phyloP scores from a whole-genome alignment of 2,888 invertebrate genomes.

The Nineta flava region DNA sequence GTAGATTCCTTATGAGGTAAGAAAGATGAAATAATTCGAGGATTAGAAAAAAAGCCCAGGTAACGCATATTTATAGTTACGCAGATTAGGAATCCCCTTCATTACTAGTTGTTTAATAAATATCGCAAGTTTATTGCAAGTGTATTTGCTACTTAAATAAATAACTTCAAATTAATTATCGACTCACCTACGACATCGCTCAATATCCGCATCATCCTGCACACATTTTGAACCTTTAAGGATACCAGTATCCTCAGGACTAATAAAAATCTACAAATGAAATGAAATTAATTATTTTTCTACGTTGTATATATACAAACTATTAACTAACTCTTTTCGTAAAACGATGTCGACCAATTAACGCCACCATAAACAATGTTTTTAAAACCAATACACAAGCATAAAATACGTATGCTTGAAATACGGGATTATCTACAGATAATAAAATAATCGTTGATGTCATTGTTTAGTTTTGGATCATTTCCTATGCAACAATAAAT shows the following conservation, averaged over 20 bases:
- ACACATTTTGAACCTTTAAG: constrained; percentile 20
- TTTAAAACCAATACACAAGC: constrained; percentile 23
- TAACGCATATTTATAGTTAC: no score
- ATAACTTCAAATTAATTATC: background rate
- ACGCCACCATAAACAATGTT: constrained; percentile 25
- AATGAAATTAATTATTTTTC: constrained; percentile 2
- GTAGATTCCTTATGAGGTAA: no score
- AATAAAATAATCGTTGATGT: background rate
- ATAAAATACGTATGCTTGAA: constrained; percentile 17
- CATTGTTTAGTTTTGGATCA: no score
- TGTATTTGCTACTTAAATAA: no score
- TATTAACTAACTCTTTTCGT: constrained; percentile 13
- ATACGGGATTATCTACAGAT: constrained; percentile 11
- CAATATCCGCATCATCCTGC: constrained; percentile 29
- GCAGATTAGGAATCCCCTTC: no score
- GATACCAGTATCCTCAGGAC: constrained; percentile 31
- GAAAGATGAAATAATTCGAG: no score
- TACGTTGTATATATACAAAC: background rate
- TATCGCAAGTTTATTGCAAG: no score
- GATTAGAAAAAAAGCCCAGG: no score
- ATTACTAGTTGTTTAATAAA: no score
- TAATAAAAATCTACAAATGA: constrained; percentile 33
- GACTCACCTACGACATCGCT: constrained; percentile 30
- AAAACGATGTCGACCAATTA: constrained; percentile 20
- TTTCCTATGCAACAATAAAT: no score